Evolutionary conservation across 1,140 invertebrate species (phyloP).

Genomic region (Andrena cerasifolii): DNA sequence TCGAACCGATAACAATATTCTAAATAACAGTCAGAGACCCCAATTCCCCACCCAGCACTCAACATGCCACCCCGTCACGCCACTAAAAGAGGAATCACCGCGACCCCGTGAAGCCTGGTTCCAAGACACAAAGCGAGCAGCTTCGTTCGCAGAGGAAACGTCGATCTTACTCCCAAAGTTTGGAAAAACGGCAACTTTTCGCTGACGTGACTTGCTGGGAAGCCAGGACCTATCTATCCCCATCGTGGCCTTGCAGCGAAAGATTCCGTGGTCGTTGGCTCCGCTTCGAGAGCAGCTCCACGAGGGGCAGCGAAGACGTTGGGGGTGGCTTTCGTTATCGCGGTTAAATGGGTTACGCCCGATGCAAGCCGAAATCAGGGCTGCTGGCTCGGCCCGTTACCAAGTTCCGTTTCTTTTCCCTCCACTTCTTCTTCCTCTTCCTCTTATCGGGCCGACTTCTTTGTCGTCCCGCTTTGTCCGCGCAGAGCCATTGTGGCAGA

Average conservation of each 20-base stretch:
- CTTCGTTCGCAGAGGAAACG: not conserved
- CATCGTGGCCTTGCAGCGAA: not conserved
- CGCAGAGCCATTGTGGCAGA: slow-evolving; percentile 50
- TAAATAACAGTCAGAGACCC: too few relatives aligned
- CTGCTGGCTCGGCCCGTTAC: slow-evolving; percentile 26
- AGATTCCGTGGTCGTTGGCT: slow-evolving; percentile 15
- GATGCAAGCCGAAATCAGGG: slow-evolving; percentile 49
- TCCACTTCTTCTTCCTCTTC: slow-evolving; percentile 30
- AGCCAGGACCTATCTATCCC: slow-evolving; percentile 20
- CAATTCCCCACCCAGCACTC: not conserved
- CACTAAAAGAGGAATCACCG: slow-evolving; percentile 23
- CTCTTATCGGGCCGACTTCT: slow-evolving; percentile 66
- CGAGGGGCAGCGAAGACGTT: slow-evolving; percentile 8
- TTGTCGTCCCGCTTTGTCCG: slow-evolving; percentile 60
- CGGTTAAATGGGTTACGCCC: slow-evolving; percentile 70
- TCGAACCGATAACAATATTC: too few relatives aligned
- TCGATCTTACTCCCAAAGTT: not conserved
- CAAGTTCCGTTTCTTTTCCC: slow-evolving; percentile 48
- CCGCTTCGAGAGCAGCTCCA: not conserved
- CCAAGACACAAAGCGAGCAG: not conserved
- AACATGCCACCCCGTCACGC: not conserved
- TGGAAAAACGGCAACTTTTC: slow-evolving; percentile 19
- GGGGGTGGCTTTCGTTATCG: slow-evolving; percentile 68
- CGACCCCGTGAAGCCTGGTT: too few relatives aligned
- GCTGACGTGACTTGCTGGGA: slow-evolving; percentile 18